Evolutionary conservation across 2,113 vertebrate genomes (phyloP), one percentile per base, ranked within the genome.

Genomic region (Gadus chalcogrammus): DNA sequence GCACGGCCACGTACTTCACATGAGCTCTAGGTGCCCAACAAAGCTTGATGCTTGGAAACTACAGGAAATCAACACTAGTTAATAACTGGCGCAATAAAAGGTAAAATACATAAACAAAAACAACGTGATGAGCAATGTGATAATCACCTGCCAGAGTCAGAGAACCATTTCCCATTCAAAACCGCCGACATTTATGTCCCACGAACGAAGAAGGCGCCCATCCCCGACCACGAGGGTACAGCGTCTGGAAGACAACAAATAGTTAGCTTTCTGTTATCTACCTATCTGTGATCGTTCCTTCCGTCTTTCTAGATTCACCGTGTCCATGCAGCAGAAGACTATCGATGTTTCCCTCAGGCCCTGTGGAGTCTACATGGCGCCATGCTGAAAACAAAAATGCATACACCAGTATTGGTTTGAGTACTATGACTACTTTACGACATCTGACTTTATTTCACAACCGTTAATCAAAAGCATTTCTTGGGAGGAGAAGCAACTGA

Each of bases 161-260:
- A 98, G 89, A 8, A 94, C 90, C 0, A 90, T 78, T 85, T 99
- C 97, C 97, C 97, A 99, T 79, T 98, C 98, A 85, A 99, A 82
- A 53, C 95, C 96, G 3, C 97, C 97, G 0, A 98, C 81, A 77
- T 93, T 96, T 13, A 93, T 93, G 69, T 99, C 97, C 97, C 97
- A 99, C 72, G 95, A 99, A 2, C 97, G 96, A 79, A 98, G 87
- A 48, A 97, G 84, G 0, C 92, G 93, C 0, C 97, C 96, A 9
- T 93, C 92, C 0, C 85, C 96, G 61, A 94, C 94, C 53, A 98
- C 91, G 0, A 95, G n/a, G n/a, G 89, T 70, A 98, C 74, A 0
- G 94, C 96, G 90, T 99, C 97, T 99, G 76, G 12, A 48, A 64
- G 35, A 70, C 27, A 70, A 69, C 67, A 68, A 35, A 9, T 63